Evolutionary conservation across 2,797 vertebrate genomes (phyloP).

Genomic region (Ctenopoma kingsleyae): DNA sequence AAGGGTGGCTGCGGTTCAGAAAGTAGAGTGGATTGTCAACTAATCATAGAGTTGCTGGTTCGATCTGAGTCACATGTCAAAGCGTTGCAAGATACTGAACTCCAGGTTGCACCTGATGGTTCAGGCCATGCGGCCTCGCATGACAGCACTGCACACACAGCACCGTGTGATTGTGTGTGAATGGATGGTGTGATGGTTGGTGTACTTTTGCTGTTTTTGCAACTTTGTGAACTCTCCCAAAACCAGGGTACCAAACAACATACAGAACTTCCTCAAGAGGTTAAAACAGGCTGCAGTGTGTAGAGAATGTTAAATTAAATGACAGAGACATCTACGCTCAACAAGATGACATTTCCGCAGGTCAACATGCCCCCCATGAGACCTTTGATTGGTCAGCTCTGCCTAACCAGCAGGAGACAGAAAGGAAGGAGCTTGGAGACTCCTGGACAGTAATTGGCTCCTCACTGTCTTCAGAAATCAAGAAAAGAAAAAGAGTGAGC

Average conservation of each 20-base stretch:
- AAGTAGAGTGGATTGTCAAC: too few relatives aligned
- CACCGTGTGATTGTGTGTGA: too few relatives aligned
- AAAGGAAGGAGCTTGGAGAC: conserved; percentile 31
- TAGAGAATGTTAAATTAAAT: conserved; percentile 14
- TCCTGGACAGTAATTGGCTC: conserved; percentile 58
- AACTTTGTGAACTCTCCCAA: neutral
- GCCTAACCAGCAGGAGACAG: conserved; percentile 51
- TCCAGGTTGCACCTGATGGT: too few relatives aligned
- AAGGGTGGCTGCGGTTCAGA: too few relatives aligned
- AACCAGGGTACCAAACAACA: neutral
- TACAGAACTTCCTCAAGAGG: neutral
- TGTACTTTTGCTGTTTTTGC: neutral
- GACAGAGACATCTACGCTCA: conserved; percentile 10
- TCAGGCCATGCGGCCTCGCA: too few relatives aligned
- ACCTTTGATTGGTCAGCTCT: conserved; percentile 57
- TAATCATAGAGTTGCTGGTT: too few relatives aligned
- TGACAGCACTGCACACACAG: too few relatives aligned
- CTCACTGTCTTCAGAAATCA: conserved; percentile 36
- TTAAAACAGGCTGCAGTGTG: neutral
- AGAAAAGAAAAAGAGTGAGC: conserved; percentile 3
- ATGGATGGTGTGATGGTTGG: too few relatives aligned
- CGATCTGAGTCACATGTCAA: too few relatives aligned
- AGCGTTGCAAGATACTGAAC: too few relatives aligned
- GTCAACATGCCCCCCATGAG: conserved; percentile 40
- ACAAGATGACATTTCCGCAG: conserved; percentile 48